Evolutionary conservation across 2,888 invertebrate genomes (phyloP).

Genomic region (Hypomecis atomaria): DNA sequence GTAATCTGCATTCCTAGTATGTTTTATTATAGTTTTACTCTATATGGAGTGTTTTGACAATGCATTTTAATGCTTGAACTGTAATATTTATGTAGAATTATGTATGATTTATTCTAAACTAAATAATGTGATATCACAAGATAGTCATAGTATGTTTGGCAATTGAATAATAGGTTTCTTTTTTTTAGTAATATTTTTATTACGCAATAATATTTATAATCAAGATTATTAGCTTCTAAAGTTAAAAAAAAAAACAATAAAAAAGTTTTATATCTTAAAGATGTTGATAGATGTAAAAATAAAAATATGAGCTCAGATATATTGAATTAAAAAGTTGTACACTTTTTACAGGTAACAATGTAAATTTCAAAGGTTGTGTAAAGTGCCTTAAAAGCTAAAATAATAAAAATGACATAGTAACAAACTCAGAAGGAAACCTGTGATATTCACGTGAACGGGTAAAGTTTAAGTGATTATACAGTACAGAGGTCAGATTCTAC

Average conservation of each 20-base stretch:
- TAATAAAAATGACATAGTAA: slow-evolving; percentile 19
- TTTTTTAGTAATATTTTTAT: too few species aligned
- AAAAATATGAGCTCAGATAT: too few species aligned
- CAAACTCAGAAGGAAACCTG: slow-evolving; percentile 40
- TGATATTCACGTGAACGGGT: slow-evolving; percentile 51
- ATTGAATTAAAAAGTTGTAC: too few species aligned
- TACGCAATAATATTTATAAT: too few species aligned
- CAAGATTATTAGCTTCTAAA: too few species aligned
- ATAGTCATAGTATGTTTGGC: neutral
- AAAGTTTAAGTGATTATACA: slow-evolving; percentile 51
- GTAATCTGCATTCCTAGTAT: slow-evolving; percentile 25
- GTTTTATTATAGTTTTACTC: slow-evolving; percentile 9
- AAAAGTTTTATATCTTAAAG: too few species aligned
- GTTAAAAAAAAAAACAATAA: too few species aligned
- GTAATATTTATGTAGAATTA: slow-evolving; percentile 2
- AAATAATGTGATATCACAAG: slow-evolving; percentile 3
- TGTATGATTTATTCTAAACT: neutral
- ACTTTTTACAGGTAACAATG: neutral
- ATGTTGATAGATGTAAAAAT: too few species aligned
- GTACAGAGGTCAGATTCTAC: slow-evolving; percentile 56
- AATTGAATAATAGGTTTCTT: too few species aligned
- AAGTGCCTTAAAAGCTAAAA: slow-evolving; percentile 32
- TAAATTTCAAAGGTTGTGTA: slow-evolving; percentile 25
- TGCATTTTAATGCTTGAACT: slow-evolving; percentile 24
- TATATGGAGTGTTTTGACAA: slow-evolving; percentile 1